Conservation (phyloP, 2,113 vertebrate genomes). For the Odocoileus hemionus region DNA sequence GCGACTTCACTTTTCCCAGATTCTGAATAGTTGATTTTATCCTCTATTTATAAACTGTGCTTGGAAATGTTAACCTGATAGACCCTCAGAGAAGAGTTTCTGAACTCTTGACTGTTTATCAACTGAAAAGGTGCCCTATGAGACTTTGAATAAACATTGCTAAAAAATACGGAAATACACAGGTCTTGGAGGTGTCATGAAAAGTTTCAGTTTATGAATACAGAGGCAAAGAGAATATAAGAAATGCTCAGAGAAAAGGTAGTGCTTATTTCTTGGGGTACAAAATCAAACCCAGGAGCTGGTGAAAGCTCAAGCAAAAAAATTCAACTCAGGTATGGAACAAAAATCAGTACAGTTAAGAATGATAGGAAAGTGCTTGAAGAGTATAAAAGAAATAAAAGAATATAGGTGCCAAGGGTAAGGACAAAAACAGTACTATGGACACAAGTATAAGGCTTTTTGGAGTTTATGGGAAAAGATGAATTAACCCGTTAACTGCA, state of each 20-base stretch:
- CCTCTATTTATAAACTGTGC: background rate
- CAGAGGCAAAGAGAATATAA: background rate
- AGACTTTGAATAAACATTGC: background rate
- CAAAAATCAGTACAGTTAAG: background rate
- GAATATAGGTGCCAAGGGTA: background rate
- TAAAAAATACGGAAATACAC: background rate
- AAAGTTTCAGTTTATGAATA: background rate
- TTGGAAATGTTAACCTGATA: background rate
- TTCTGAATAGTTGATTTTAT: background rate
- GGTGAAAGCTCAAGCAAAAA: background rate
- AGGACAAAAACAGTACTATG: background rate
- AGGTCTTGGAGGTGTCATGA: background rate
- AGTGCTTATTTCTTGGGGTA: background rate
- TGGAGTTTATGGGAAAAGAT: background rate
- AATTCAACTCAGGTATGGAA: background rate
- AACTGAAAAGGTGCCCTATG: background rate
- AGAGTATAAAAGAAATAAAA: background rate
- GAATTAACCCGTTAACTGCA: background rate
- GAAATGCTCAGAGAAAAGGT: background rate
- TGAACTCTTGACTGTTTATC: background rate
- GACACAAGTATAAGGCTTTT: background rate
- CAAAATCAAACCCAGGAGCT: background rate
- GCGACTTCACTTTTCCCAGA: background rate
- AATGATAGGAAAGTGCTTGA: background rate
- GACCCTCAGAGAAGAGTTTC: background rate